Evolutionary conservation across 2,113 vertebrate species (phyloP).

Genomic region (Leptosomus discolor): DNA sequence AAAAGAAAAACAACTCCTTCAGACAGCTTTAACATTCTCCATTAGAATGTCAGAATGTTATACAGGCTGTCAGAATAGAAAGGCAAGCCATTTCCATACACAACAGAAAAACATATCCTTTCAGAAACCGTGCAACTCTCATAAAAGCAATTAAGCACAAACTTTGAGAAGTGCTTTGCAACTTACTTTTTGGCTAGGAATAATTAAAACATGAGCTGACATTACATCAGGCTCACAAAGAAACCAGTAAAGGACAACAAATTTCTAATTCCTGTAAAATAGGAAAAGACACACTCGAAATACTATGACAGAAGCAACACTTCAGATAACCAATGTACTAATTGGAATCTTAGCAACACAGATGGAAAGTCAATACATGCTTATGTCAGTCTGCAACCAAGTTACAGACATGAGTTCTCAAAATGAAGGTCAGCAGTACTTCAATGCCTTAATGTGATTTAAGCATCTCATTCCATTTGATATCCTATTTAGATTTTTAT

Average conservation of each 20-base stretch:
- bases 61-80: neutral
- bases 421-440: neutral
- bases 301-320: neutral
- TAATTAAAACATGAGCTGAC: neutral
- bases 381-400: neutral
- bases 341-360: neutral
- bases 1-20: conserved; percentile 5
- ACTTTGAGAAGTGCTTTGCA: neutral
- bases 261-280: neutral
- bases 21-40: neutral
- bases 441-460: neutral
- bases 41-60: neutral
- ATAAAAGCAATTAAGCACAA: neutral
- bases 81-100: neutral
- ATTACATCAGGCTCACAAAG: neutral
- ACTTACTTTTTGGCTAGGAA: neutral
- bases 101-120: neutral
- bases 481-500: neutral
- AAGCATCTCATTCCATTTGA: neutral
- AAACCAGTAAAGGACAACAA: neutral
- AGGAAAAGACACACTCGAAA: neutral
- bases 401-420: neutral
- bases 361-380: neutral
- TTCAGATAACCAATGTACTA: neutral
- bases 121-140: neutral